Evolutionary conservation across 2,888 invertebrate species (phyloP), one percentile per base, ranked within the genome.

Genomic region (Phyllotreta striolata): DNA sequence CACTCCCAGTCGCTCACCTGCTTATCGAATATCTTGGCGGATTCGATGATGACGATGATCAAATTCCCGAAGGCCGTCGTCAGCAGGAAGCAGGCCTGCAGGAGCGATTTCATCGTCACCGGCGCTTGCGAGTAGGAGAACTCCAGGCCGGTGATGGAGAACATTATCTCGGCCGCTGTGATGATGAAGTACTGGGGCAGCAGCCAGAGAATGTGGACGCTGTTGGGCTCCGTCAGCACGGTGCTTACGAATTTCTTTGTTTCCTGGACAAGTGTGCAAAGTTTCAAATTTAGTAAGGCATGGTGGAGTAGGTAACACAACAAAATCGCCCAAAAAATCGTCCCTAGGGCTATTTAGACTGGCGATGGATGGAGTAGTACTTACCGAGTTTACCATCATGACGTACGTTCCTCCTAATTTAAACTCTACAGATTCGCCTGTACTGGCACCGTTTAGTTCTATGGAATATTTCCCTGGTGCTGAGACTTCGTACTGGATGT

Each of bases 91-190:
- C 90, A 88, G 0, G 98, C 95, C 80, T 93, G 92, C 54, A 98
- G 81, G 0, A 99, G 91, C 0, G 97, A 94, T 81, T 98, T 98
- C 97, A 99, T 97, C 68, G 89, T 90, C 4, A 85, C 79, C 0
- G 98, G 96, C 0, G 98, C 95, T 85, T 95, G 95, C 0, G 96
- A 93, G 81, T 96, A 98, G 0, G 97, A 93, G 82, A 99, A 98
- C 78, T 96, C 93, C 14, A 98, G 84, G 0, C 98, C 98, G 0
- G 98, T 97, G 34, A 98, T 91, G 0, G 96, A 95, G 80, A 97
- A 96, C 90, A 98, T 92, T 44, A 98, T 92, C 82, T 99, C 98
- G 0, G 90, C 98, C 75, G 91, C 87, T 0, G 98, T 96, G 75
- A 99, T 91, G 10, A 97, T 84, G 54, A 97, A 82, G 78, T 96